These are phyloP conservation scores for Drosophila meridiana DNA, from an alignment of 2,888 invertebrate species.

Conservation along the genomic window DNA sequence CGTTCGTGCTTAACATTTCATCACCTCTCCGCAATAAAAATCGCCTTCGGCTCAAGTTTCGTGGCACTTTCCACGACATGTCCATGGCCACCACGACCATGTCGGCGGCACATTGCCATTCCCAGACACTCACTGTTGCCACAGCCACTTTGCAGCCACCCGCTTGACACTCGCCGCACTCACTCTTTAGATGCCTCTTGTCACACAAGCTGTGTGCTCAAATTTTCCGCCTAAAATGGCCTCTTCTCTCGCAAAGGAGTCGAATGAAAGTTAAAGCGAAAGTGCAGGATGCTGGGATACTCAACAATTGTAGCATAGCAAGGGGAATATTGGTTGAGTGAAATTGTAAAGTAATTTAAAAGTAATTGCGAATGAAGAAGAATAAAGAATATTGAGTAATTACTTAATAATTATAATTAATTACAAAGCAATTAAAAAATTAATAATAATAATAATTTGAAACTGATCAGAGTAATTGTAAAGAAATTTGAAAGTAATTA, in stretches of 20 bases:
- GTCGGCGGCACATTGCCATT: constrained; percentile 22
- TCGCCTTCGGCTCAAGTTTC: constrained; percentile 34
- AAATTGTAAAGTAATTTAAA: not conserved
- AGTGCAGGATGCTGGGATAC: constrained; percentile 8
- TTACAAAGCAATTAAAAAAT: not conserved
- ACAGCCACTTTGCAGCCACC: not conserved
- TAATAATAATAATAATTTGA: not conserved
- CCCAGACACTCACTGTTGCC: not conserved
- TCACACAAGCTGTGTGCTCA: constrained; percentile 15
- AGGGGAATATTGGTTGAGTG: not conserved
- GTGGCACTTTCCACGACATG: constrained; percentile 43
- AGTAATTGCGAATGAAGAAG: too few relatives aligned
- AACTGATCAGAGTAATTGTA: not conserved
- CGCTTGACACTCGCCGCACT: not conserved
- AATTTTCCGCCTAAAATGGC: constrained; percentile 37
- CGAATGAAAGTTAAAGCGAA: not conserved
- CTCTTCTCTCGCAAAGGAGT: constrained; percentile 3
- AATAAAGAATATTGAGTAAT: not conserved
- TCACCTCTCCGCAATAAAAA: constrained; percentile 42
- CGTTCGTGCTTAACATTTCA: constrained; percentile 43
- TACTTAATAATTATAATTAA: not conserved
- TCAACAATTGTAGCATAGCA: constrained; percentile 3
- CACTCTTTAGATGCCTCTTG: not conserved
- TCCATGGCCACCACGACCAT: constrained; percentile 29
- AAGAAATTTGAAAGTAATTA: not conserved